Conservation (phyloP, 2,113 vertebrate species). For the Rhagologus leucostigma region DNA sequence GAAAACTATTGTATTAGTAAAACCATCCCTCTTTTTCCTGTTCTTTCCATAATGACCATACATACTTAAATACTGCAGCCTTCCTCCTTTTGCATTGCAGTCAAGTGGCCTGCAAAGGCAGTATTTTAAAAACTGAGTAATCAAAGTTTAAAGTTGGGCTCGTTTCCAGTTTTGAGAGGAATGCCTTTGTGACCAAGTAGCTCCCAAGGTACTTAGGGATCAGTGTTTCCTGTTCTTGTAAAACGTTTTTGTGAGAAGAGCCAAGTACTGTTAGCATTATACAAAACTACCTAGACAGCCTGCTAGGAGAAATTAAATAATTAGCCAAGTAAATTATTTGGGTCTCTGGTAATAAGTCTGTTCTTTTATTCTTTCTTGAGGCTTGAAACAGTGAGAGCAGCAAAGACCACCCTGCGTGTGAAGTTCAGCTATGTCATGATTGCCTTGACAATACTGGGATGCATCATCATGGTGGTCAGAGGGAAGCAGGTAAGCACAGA, state of each 20-base stretch:
- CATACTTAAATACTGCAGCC: not conserved
- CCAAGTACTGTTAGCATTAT: not conserved
- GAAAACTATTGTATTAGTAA: not conserved
- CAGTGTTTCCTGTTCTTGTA: not conserved
- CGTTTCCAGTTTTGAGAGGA: not conserved
- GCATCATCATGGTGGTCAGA: slow-evolving; percentile 72
- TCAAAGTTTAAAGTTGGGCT: not conserved
- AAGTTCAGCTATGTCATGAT: slow-evolving; percentile 87
- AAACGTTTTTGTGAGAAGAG: not conserved
- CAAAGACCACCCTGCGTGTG: slow-evolving; percentile 83
- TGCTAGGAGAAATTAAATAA: not conserved
- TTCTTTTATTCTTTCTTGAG: slow-evolving; percentile 61
- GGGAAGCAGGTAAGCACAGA: slow-evolving; percentile 84
- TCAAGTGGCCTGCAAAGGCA: not conserved
- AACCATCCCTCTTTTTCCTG: not conserved
- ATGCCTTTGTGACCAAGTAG: not conserved
- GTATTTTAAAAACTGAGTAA: not conserved
- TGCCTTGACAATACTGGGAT: slow-evolving; percentile 76
- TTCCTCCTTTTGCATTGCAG: not conserved
- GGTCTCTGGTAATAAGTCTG: not conserved
- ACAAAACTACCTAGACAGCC: not conserved
- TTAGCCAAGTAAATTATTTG: not conserved
- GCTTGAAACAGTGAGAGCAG: slow-evolving; percentile 81
- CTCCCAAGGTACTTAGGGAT: not conserved
- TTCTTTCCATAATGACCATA: not conserved